These are phyloP conservation scores for Hyles euphorbiae DNA, from an alignment of 1,140 invertebrate genomes.

Conservation along the genomic window DNA sequence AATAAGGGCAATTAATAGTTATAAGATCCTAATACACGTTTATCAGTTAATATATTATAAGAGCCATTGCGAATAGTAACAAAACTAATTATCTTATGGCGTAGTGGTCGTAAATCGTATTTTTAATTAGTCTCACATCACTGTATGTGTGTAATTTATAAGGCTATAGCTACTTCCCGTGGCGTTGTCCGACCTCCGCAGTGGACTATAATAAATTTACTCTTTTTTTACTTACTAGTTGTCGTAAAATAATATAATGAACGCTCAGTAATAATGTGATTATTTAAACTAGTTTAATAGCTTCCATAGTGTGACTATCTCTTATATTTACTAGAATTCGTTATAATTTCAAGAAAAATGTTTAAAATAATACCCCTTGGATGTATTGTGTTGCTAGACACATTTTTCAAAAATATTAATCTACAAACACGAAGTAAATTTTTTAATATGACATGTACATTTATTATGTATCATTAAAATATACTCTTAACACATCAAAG, in stretches of 20 bases:
- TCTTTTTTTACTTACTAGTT: slow-evolving; percentile 26
- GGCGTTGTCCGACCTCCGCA: slow-evolving; percentile 29
- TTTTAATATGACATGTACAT: no score
- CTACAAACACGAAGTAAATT: no score
- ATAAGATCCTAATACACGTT: no score
- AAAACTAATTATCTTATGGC: slow-evolving; percentile 24
- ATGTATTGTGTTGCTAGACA: no score
- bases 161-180: slow-evolving; percentile 28
- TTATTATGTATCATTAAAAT: no score
- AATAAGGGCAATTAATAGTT: no score
- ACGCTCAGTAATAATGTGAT: not conserved
- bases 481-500: not conserved
- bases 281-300: no score
- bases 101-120: slow-evolving; percentile 27
- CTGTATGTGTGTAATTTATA: slow-evolving; percentile 24
- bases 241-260: slow-evolving; percentile 16
- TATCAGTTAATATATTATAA: not conserved
- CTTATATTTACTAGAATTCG: no score
- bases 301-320: no score
- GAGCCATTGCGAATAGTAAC: slow-evolving; percentile 20
- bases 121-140: slow-evolving; percentile 32
- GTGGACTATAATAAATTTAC: slow-evolving; percentile 13
- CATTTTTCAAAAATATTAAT: no score
- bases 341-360: no score
- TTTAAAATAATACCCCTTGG: no score